These are phyloP conservation scores for Chiroxiphia lanceolata DNA, from an alignment of 2,797 vertebrate genomes.

Conservation along the genomic window DNA sequence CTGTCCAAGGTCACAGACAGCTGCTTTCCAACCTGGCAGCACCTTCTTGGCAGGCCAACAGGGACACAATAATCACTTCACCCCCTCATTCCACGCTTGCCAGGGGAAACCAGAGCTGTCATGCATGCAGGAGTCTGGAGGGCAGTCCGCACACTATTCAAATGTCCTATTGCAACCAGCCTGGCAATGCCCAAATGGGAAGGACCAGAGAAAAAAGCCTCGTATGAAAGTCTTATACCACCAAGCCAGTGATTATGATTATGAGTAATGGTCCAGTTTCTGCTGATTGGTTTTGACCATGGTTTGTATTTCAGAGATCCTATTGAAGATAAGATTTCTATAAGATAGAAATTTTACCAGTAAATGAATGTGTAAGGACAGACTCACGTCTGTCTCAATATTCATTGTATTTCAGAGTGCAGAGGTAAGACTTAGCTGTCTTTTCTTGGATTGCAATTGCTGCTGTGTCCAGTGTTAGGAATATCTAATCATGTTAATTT, in stretches of 20 bases:
- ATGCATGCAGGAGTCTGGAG: not conserved
- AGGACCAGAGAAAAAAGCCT: not conserved
- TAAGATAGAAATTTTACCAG: not conserved
- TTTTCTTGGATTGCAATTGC: not conserved
- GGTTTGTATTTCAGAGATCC: not conserved
- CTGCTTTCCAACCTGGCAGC: not conserved
- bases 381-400: not conserved
- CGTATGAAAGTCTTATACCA: not conserved
- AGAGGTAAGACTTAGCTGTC: not conserved
- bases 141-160: accelerated
- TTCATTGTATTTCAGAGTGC: not conserved
- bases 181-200: not conserved
- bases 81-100: not conserved
- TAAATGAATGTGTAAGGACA: not conserved
- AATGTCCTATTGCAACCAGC: accelerated
- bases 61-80: not conserved
- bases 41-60: not conserved
- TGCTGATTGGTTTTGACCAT: not conserved
- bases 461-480: not conserved
- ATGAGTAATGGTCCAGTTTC: not conserved
- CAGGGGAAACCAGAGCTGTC: not conserved
- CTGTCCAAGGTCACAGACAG: not conserved
- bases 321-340: not conserved
- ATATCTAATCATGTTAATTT: not conserved
- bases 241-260: not conserved